A percentile compares a stretch with the other conserved stretches of the same genome.
These are phyloP conservation scores for Peromyscus attwateri DNA, from an alignment of 2,797 vertebrate genomes.

Conservation along the genomic window DNA sequence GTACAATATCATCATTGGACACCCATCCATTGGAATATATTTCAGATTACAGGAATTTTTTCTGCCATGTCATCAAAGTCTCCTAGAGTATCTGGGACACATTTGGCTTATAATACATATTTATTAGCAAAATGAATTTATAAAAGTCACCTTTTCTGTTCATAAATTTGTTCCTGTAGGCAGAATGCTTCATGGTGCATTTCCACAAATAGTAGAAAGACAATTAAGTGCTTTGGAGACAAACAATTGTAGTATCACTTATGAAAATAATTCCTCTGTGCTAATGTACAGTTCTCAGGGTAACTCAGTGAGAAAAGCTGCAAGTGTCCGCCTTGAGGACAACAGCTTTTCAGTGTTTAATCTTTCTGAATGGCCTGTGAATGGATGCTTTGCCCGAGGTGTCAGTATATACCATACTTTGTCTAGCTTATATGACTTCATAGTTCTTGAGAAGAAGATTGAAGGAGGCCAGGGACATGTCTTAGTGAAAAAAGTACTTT, in stretches of 20 bases:
- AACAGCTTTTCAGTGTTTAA: not conserved
- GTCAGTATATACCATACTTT: not conserved
- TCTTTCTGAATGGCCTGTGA: not conserved
- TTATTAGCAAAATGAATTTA: slow-evolving; percentile 22
- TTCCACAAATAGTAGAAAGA: not conserved
- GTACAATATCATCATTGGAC: not conserved
- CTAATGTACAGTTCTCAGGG: not conserved
- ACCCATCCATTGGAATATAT: not conserved
- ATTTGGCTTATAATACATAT: not conserved
- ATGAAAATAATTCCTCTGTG: not conserved
- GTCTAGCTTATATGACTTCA: not conserved
- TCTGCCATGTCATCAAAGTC: not conserved
- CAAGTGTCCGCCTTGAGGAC: not conserved
- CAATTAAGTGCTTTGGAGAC: not conserved
- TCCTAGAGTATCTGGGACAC: not conserved
- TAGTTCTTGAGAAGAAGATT: not conserved
- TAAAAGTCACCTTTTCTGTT: not conserved
- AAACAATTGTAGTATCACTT: not conserved
- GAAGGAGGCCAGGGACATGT: no score
- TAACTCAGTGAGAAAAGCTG: not conserved
- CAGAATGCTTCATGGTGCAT: not conserved
- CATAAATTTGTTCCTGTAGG: not conserved
- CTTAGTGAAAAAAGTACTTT: not conserved
- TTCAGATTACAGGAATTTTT: not conserved
- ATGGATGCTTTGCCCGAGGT: not conserved